Base-by-base conservation (phyloP, 2,113 vertebrate species). In the Anthoscopus minutus region DNA sequence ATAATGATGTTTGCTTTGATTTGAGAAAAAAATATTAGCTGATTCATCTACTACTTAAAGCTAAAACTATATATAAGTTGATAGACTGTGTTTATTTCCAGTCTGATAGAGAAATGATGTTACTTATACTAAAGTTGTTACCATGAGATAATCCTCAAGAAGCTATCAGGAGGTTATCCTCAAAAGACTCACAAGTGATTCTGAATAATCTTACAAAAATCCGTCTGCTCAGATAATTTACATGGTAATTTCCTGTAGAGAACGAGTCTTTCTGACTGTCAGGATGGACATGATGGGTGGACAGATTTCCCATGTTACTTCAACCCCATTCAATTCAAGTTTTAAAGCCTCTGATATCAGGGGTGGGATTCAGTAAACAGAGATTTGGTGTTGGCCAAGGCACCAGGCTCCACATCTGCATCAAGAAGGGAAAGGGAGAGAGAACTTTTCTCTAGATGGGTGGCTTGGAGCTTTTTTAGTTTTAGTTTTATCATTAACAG, bases 331-430 rank as follows among this genome's bases (percentile, higher is more conserved):
- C 21, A 27, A 64, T 58, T 82, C 30, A 64, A 42, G 4, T 27
- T 76, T 42, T 72, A 64, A 50, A 24, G 8, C 31, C 21, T 76
- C 9, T 44, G 33, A 42, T 74, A 62, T 42, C n/a, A 38, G 8
- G 2, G 10, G 2, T 0, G 0, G 4, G 86, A 60, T 25, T 14
- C 6, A 54, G 8, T 31, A 54, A 86, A 30, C 1, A 11, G 12
- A 13, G 30, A 33, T 51, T 44, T 21, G 20, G 10, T 47, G 10
- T 60, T 51, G 62, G 13, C 31, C 42, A 31, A 64, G 9, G 38
- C 38, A 38, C 4, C 37, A 58, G n/a, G 69, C 5, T 31, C 62
- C 56, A 45, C 10, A 61, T 13, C 14, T 27, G 2, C 4, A 10
- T 35, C 19, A 54, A 66, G 13, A 72, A 56, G 30, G 33, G 74